Evolutionary conservation across 2,888 invertebrate species (phyloP), one percentile per base, ranked within the genome.

Genomic region (Pedicia rivosa): DNA sequence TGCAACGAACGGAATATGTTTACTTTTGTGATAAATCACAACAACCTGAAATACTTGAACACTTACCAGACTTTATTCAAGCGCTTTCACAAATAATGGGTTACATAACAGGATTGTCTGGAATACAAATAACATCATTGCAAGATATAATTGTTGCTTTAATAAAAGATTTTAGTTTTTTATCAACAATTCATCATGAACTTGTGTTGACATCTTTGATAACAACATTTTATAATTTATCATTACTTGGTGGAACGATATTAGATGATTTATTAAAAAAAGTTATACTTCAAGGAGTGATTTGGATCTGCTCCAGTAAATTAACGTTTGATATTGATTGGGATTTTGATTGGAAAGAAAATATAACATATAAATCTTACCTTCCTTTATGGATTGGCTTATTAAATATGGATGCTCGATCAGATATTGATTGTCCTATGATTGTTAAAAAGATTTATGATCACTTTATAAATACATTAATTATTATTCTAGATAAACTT

Each of bases 291-390:
- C 63, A 68, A 46, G 68, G 69, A n/a, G 53, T 77, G 13, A 58
- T 71, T 28, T 68, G 73, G 62, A 69, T 70, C 2, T 76, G 75
- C 51, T 74, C 74, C 1, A 72, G 75, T 46, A 65, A 66, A 28
- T 57, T 71, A 32, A 50, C 54, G 1, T 52, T 65, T 19, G 66
- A 70, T 43, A 63, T 66, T 8, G 57, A 63, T 42, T 50, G 59
- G 40, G 54, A 55, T 19, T 44, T 52, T 14, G 46, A 46, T 41
- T 47, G 50, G 46, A 55, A 60, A 40, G 49, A 52, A 26, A 56
- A 62, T 12, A 54, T 67, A 26, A 69, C 71, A 2, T 72, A 72
- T 48, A 68, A 68, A 48, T 63, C 65, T 47, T 77, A 69, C 49
- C 48, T 72, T 15, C 60, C 63, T 1, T 52, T 77, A 12, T 78